Conservation (phyloP, 2,888 invertebrate species). For the Callinectes sapidus region DNA sequence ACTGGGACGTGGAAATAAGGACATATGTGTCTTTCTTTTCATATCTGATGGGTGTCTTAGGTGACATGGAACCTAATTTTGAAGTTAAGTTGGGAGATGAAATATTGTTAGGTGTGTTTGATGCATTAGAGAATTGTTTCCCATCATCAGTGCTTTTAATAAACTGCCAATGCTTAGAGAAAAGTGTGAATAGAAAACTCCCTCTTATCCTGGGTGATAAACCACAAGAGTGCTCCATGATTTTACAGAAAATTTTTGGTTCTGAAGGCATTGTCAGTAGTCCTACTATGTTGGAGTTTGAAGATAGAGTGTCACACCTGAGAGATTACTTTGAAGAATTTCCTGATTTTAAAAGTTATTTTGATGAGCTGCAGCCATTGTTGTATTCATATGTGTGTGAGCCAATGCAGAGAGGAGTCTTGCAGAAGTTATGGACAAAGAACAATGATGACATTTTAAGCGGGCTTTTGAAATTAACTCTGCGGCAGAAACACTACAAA, state of each 20-base stretch:
- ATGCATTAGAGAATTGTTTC: not conserved
- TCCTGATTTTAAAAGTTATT: not conserved
- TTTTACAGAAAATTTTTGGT: not conserved
- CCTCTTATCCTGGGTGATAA: not conserved
- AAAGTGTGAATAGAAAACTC: not conserved
- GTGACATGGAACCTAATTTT: not conserved
- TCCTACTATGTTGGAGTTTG: not conserved
- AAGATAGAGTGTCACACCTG: not conserved
- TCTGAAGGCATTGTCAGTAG: not conserved
- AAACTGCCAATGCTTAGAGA: not conserved
- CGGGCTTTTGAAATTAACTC: not conserved
- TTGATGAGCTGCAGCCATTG: not conserved
- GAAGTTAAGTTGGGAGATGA: not conserved
- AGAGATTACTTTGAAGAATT: not conserved
- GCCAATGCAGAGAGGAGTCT: not conserved
- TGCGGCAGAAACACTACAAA: not conserved
- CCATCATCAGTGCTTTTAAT: not conserved
- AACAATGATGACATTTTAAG: not conserved
- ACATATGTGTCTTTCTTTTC: not conserved
- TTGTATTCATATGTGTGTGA: slow-evolving; percentile 19
- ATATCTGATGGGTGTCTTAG: not conserved
- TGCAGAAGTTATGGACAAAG: not conserved
- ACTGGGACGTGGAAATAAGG: not conserved
- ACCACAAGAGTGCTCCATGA: not conserved
- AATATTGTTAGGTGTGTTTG: not conserved